Conservation (phyloP, 2,888 invertebrate species). For the Pasiphila rectangulata region DNA sequence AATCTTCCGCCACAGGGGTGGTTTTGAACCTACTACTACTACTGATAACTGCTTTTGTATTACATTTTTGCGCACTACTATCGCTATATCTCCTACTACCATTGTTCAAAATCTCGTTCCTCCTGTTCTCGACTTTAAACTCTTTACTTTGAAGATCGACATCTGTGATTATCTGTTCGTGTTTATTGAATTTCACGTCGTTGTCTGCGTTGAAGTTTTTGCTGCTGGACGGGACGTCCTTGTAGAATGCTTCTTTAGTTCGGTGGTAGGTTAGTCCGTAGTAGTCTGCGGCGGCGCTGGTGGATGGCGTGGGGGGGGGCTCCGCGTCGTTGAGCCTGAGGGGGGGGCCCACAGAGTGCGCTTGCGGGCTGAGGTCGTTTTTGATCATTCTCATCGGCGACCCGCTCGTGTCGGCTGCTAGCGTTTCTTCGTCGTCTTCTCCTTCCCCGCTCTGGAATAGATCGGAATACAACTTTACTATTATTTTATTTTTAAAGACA, state of each 20-base stretch:
- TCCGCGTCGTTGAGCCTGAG: conserved; percentile 40
- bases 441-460: conserved; percentile 68
- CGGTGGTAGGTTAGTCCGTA: conserved; percentile 62
- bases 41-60: conserved; percentile 33
- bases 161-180: conserved; percentile 44
- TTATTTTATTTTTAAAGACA: too few relatives aligned
- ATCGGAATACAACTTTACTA: background rate
- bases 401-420: conserved; percentile 75
- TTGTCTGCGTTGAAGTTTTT: conserved; percentile 65
- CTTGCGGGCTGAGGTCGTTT: conserved; percentile 61
- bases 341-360: conserved; percentile 32
- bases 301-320: conserved; percentile 45
- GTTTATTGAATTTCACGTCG: conserved; percentile 57
- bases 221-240: conserved; percentile 69
- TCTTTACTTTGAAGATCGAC: conserved; percentile 61
- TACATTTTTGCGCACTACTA: conserved; percentile 61
- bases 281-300: conserved; percentile 51
- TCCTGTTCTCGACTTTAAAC: conserved; percentile 46
- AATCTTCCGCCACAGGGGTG: conserved; percentile 63
- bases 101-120: conserved; percentile 59
- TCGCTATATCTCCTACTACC: conserved; percentile 67
- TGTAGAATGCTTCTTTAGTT: conserved; percentile 63
- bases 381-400: conserved; percentile 60
- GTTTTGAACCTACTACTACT: conserved; percentile 64
- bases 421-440: conserved; percentile 81